Conservation (phyloP, 2,888 invertebrate genomes). For the Drosophila mercatorum region DNA sequence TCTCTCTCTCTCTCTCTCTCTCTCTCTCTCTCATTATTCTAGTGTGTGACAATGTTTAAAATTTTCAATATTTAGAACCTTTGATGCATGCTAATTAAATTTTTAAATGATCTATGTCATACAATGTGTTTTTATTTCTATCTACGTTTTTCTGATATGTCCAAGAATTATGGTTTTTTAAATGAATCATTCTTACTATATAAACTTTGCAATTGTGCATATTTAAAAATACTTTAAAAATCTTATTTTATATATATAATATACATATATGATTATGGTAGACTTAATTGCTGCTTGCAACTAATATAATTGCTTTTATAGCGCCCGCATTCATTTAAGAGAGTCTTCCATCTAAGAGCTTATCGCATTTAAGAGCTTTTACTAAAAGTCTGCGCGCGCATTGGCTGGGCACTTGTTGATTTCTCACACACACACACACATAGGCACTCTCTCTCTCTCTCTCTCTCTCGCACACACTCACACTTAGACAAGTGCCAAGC, state of each 20-base stretch:
- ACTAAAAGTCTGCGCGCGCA: conserved; percentile 62
- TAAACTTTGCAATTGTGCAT: background rate
- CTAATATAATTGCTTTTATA: conserved; percentile 8
- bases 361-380: conserved; percentile 12
- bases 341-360: conserved; percentile 33
- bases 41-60: too few relatives aligned
- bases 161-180: background rate
- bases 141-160: background rate
- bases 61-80: too few relatives aligned
- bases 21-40: too few relatives aligned
- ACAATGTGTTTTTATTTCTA: background rate
- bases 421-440: conserved; percentile 40
- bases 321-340: conserved; percentile 31
- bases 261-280: conserved; percentile 1
- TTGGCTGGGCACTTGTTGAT: conserved; percentile 71
- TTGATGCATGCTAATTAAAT: background rate
- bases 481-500: conserved; percentile 22
- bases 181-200: conserved; percentile 8
- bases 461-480: background rate
- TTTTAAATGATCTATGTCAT: background rate
- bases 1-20: too few relatives aligned
- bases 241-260: background rate
- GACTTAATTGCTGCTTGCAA: background rate
- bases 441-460: background rate
- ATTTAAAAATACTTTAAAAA: background rate